Evolutionary conservation across 1,140 invertebrate species (phyloP).

Genomic region (Armadillidium nasatum): DNA sequence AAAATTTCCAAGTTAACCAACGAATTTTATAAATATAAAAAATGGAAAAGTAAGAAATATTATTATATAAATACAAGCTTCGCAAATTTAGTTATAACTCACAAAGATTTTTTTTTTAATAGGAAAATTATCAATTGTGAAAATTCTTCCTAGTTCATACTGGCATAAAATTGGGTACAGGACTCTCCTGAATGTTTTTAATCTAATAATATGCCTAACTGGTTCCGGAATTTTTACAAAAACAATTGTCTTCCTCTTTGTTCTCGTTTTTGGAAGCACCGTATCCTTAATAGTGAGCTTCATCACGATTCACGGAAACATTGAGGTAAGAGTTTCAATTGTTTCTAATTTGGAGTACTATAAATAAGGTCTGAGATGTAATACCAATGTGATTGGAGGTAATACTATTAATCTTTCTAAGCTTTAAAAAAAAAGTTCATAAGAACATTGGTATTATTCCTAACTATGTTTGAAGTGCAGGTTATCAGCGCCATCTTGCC

Average conservation of each 20-base stretch:
- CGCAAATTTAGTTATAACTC: neutral
- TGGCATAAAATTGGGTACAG: slow-evolving; percentile 92
- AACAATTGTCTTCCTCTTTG: slow-evolving; percentile 69
- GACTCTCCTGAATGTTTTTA: slow-evolving; percentile 74
- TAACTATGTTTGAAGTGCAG: too few relatives aligned
- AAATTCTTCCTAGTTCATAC: slow-evolving; percentile 61
- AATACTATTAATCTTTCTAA: too few relatives aligned
- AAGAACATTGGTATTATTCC: too few relatives aligned
- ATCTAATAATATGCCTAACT: slow-evolving; percentile 83
- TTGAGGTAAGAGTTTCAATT: slow-evolving; percentile 54
- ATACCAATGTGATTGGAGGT: too few relatives aligned
- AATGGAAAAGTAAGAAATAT: too few relatives aligned
- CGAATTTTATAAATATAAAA: too few relatives aligned
- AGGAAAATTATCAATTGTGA: slow-evolving; percentile 45
- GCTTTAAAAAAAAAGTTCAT: too few relatives aligned
- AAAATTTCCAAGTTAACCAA: too few relatives aligned
- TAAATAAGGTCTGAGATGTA: too few relatives aligned
- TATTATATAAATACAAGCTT: too few relatives aligned
- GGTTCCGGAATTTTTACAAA: slow-evolving; percentile 93
- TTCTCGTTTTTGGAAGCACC: slow-evolving; percentile 51
- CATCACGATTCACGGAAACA: neutral
- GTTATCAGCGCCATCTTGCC: too few relatives aligned
- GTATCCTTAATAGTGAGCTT: slow-evolving; percentile 73
- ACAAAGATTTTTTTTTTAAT: too few relatives aligned
- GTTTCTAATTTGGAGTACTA: neutral